Evolutionary conservation across 2,797 vertebrate genomes (phyloP).

Genomic region (Fistularia tabacaria): DNA sequence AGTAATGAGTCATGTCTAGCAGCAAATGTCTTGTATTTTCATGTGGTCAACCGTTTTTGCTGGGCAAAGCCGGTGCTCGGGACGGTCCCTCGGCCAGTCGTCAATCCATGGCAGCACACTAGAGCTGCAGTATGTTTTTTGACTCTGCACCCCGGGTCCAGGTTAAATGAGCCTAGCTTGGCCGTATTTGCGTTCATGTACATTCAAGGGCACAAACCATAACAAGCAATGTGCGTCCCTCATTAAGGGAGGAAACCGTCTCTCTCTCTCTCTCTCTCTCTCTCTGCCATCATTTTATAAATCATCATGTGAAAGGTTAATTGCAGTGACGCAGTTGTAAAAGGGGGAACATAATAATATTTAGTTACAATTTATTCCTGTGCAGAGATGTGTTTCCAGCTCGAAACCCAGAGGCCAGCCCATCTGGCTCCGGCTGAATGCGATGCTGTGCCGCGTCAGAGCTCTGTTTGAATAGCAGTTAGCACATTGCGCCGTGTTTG

Average conservation of each 20-base stretch:
- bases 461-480: conserved; percentile 59
- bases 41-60: conserved; percentile 63
- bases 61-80: conserved; percentile 22
- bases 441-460: conserved; percentile 30
- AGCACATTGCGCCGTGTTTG: conserved; percentile 48
- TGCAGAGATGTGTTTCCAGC: conserved; percentile 37
- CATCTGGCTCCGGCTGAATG: conserved; percentile 58
- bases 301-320: conserved; percentile 57
- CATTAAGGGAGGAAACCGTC: conserved; percentile 49
- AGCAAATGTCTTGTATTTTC: conserved; percentile 64
- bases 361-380: conserved; percentile 60
- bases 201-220: too few relatives aligned
- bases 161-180: too few relatives aligned
- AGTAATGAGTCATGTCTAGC: conserved; percentile 71
- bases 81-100: conserved; percentile 25
- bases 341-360: conserved; percentile 52
- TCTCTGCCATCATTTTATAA: conserved; percentile 60
- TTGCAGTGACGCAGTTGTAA: conserved; percentile 50
- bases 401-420: conserved; percentile 30
- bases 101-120: conserved; percentile 24
- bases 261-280: too few relatives aligned
- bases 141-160: too few relatives aligned
- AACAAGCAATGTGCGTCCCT: too few relatives aligned
- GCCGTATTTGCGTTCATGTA: too few relatives aligned
- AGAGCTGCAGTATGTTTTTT: too few relatives aligned